Conservation (phyloP, 2,888 invertebrate genomes). For the Epinotia nisella region DNA sequence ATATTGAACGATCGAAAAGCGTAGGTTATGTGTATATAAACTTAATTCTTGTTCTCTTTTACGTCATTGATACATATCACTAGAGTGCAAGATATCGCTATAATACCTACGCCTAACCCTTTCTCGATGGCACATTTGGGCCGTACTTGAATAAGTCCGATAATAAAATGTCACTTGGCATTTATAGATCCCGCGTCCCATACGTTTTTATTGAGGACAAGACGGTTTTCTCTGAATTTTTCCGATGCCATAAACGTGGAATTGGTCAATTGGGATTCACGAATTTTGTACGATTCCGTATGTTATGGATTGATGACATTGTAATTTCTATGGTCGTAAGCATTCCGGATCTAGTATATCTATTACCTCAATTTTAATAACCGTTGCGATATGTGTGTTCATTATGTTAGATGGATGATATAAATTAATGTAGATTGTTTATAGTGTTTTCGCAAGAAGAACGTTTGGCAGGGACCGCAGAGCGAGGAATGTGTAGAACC, state of each 20-base stretch:
- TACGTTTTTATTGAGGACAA: slow-evolving; percentile 41
- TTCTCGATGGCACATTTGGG: slow-evolving; percentile 20
- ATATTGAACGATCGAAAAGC: background rate
- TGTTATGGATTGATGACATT: background rate
- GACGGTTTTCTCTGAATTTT: slow-evolving; percentile 30
- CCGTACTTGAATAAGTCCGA: slow-evolving; percentile 27
- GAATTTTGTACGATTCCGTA: slow-evolving; percentile 4
- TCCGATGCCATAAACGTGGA: slow-evolving; percentile 29
- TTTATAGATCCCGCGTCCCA: slow-evolving; percentile 37
- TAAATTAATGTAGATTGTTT: too few relatives aligned
- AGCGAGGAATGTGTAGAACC: too few relatives aligned
- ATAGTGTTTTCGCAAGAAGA: too few relatives aligned
- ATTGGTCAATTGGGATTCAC: slow-evolving; percentile 28
- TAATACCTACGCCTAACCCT: slow-evolving; percentile 16
- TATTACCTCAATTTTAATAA: background rate
- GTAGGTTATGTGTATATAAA: background rate
- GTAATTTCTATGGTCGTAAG: background rate
- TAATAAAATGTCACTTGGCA: slow-evolving; percentile 42
- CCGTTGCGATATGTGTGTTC: background rate
- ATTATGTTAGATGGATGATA: too few relatives aligned
- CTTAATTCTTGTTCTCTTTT: too few relatives aligned
- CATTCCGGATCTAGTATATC: too few relatives aligned
- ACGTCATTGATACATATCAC: background rate
- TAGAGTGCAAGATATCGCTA: slow-evolving; percentile 7
- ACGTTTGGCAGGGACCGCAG: too few relatives aligned